A percentile compares a stretch with the other conserved stretches of the same genome.
These are phyloP conservation scores for Stenurella melanura DNA, from an alignment of 2,888 invertebrate species.

Conservation along the genomic window DNA sequence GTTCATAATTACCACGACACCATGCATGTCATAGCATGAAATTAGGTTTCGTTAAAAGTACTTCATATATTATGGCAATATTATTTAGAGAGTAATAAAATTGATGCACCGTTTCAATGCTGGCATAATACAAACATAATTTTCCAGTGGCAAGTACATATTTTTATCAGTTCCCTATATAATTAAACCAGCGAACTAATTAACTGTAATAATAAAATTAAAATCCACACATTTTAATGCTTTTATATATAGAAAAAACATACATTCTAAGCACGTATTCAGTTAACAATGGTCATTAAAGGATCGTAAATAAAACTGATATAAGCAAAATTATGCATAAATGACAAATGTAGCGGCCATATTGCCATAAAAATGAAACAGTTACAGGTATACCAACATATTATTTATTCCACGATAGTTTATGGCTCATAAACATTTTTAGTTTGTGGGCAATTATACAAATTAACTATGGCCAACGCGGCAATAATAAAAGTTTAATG, in stretches of 20 bases:
- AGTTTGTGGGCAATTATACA: slow-evolving; percentile 70
- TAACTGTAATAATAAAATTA: slow-evolving; percentile 43
- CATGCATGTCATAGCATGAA: no score
- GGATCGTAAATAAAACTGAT: slow-evolving; percentile 61
- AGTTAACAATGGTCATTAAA: slow-evolving; percentile 62
- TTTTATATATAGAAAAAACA: slow-evolving; percentile 50
- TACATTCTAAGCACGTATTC: slow-evolving; percentile 61
- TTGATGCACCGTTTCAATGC: neutral
- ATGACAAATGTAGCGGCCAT: slow-evolving; percentile 66
- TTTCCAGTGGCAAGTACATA: neutral
- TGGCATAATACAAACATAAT: neutral
- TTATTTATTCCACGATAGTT: slow-evolving; percentile 70
- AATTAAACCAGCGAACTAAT: slow-evolving; percentile 12
- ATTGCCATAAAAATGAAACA: slow-evolving; percentile 66
- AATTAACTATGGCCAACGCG: slow-evolving; percentile 68
- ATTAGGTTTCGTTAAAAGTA: no score
- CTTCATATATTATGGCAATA: neutral
- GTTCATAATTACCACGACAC: no score
- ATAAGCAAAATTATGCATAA: slow-evolving; percentile 64
- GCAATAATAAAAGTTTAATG: slow-evolving; percentile 62
- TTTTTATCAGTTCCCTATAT: neutral
- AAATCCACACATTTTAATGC: slow-evolving; percentile 35
- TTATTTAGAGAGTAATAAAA: neutral
- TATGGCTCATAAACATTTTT: slow-evolving; percentile 70
- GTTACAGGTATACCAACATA: slow-evolving; percentile 67